phyloP scores from a whole-genome alignment of 2,888 invertebrate genomes.

The Escarpia spicata region DNA sequence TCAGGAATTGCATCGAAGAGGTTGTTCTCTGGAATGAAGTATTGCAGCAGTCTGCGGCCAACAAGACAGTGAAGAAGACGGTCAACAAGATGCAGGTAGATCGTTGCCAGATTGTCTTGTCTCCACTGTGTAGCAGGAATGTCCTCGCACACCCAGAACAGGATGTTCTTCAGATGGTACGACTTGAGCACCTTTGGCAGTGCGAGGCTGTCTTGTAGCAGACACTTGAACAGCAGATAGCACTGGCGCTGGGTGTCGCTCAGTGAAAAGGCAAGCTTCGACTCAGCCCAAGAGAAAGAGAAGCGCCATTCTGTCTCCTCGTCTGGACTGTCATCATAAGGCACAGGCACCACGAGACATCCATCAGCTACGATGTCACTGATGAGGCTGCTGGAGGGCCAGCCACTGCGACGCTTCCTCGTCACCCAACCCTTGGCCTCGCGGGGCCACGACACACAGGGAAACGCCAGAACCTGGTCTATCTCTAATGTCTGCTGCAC shows the following conservation, averaged over 20 bases:
- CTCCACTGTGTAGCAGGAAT: slow-evolving; percentile 46
- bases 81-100: slow-evolving; percentile 45
- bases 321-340: slow-evolving; percentile 42
- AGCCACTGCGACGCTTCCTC: slow-evolving; percentile 43
- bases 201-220: slow-evolving; percentile 42
- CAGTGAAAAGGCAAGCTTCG: slow-evolving; percentile 43
- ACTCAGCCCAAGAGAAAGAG: slow-evolving; percentile 48
- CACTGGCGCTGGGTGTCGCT: slow-evolving; percentile 47
- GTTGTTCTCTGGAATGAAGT: slow-evolving; percentile 48
- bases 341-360: slow-evolving; percentile 41
- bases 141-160: slow-evolving; percentile 49
- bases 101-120: slow-evolving; percentile 41
- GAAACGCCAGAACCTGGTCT: slow-evolving; percentile 32
- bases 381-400: slow-evolving; percentile 19
- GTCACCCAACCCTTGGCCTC: not conserved
- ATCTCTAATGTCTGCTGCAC: not conserved
- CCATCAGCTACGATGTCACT: not conserved
- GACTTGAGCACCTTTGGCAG: slow-evolving; percentile 36
- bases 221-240: slow-evolving; percentile 44
- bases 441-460: slow-evolving; percentile 45
- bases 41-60: slow-evolving; percentile 45
- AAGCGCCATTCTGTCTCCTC: slow-evolving; percentile 48
- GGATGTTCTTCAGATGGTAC: slow-evolving; percentile 45
- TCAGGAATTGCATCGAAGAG: slow-evolving; percentile 42
- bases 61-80: slow-evolving; percentile 43